Evolutionary conservation across 2,888 invertebrate genomes (phyloP).

Genomic region (Pollenia angustigena): DNA sequence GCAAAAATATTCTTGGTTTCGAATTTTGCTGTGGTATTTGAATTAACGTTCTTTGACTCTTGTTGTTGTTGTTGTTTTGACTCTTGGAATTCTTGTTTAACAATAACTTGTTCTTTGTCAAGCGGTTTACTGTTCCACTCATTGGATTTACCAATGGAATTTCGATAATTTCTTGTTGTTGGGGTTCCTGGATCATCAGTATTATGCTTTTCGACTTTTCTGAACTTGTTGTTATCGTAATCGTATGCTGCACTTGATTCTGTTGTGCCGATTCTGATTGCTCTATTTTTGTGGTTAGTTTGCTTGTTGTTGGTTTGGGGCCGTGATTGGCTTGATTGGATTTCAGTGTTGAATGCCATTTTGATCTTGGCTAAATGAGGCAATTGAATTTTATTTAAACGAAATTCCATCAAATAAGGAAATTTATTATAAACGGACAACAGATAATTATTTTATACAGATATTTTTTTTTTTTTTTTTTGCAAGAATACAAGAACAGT

Average conservation of each 20-base stretch:
- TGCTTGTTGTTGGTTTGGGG: conserved; percentile 77
- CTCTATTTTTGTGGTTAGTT: conserved; percentile 64
- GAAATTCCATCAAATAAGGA: conserved; percentile 11
- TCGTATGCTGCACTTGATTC: conserved; percentile 65
- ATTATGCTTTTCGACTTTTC: conserved; percentile 80
- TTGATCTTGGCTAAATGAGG: conserved; percentile 80
- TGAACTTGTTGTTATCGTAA: conserved; percentile 76
- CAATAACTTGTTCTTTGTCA: conserved; percentile 22
- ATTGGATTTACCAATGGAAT: conserved; percentile 46
- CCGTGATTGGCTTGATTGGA: conserved; percentile 80
- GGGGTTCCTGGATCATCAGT: conserved; percentile 82
- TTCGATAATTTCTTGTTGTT: conserved; percentile 64
- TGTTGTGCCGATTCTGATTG: conserved; percentile 56
- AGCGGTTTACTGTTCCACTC: conserved; percentile 22
- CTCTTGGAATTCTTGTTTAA: conserved; percentile 74
- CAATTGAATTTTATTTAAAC: conserved; percentile 7
- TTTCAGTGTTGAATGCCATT: conserved; percentile 81
- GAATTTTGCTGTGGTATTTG: conserved; percentile 67
- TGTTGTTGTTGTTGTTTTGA: conserved; percentile 56
- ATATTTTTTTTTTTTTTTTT: conserved; percentile 1
- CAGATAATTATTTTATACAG: background rate
- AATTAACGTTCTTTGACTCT: conserved; percentile 50
- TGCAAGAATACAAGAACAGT: conserved; percentile 57
- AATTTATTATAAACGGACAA: conserved; percentile 51
- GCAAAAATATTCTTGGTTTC: conserved; percentile 72